Percentiles rank a stretch among this genome's conserved stretches.
These are phyloP conservation scores for crab-eating macaque (Macaca fascicularis) DNA, from an alignment of 2,113 vertebrate genomes.

Conservation along the genomic window T2T-MFA8v1.1 NC_088380.1:139275501-139276000, in stretches of 20 bases:
- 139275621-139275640: neutral
- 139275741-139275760: neutral
- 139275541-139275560: neutral
- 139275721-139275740: neutral
- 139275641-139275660: neutral
- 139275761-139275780: constrained; percentile 28
- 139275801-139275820: neutral
- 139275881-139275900: neutral
- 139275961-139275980: neutral
- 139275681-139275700: neutral
- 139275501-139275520: neutral
- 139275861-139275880: neutral
- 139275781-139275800: neutral
- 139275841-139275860: neutral
- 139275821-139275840: constrained; percentile 25
- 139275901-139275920: neutral
- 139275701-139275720: neutral
- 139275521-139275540: neutral
- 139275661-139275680: neutral
- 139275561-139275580: neutral
- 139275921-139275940: too few relatives aligned
- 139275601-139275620: neutral
- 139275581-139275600: neutral
- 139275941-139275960: neutral
- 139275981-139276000: neutral